Conservation (phyloP, 2,113 vertebrate species). For the Hippocampus mohnikei region DNA sequence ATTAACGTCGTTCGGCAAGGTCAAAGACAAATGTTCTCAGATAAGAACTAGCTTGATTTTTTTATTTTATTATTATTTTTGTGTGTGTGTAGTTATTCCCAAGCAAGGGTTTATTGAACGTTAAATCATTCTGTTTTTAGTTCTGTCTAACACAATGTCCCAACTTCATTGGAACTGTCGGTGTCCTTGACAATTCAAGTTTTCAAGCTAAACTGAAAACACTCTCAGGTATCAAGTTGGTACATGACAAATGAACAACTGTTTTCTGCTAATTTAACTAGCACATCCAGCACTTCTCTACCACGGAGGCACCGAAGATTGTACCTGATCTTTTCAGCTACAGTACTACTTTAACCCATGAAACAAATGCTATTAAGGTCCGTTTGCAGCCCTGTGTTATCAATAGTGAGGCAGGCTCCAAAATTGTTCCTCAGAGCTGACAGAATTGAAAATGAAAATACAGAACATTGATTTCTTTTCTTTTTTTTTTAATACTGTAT, state of each 20-base stretch:
- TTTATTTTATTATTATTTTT: too few species aligned
- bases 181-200: neutral
- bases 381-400: neutral
- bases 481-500: slow-evolving; percentile 14
- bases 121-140: too few species aligned
- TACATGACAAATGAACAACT: neutral
- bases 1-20: slow-evolving; percentile 51
- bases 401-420: neutral
- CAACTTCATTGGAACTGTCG: neutral
- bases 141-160: too few species aligned
- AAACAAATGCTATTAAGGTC: neutral
- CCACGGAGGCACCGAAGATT: neutral
- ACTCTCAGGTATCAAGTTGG: neutral
- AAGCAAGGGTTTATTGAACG: too few species aligned
- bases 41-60: neutral
- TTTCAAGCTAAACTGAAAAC: neutral
- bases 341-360: neutral
- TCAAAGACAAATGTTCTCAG: slow-evolving; percentile 51
- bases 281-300: neutral
- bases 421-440: slow-evolving; percentile 9
- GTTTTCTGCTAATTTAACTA: neutral
- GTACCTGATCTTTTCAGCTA: slow-evolving; percentile 2
- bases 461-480: slow-evolving; percentile 20
- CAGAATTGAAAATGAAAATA: slow-evolving; percentile 16
- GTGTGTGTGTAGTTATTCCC: too few species aligned